Base-by-base conservation (phyloP, 2,888 invertebrate species). In the Capitulum mitella region DNA sequence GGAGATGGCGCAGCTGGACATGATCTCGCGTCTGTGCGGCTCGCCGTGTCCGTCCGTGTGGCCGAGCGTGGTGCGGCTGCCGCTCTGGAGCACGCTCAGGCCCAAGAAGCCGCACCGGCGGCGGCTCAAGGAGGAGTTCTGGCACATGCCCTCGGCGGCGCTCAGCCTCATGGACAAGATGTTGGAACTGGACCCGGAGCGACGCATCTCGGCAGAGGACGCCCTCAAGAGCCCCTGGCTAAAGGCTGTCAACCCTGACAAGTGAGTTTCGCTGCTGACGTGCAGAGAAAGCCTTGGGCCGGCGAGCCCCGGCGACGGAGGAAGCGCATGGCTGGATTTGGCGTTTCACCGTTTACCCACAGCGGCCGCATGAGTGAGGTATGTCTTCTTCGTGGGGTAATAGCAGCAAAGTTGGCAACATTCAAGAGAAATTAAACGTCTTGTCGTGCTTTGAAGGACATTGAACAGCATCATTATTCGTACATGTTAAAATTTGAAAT, bases 21-120 rank as follows among this genome's bases (percentile, higher is more conserved):
- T 93, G 86, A 99, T 99, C 84, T 95, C 97, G 0, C 89, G 93
- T 80, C 90, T 95, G 37, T 99, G 99, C 88, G 99, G 98, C 32
- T 95, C 97, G 0, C 98, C 98, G 0, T 92, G 93, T 61, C 97
- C 98, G 0, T 95, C 95, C 74, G 95, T 95, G 61, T 99, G 98
- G 98, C 98, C 98, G 16, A 90, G 93, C 85, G 97, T 99, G 77
- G 94, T 96, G 81, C 92, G 93, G 85, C 88, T 99, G 83, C 98
- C 98, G 0, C 89, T 94, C 6, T 99, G 95, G 90, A 92, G 93
- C 85, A 92, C 94, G 46, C 89, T 98, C 77, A 93, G 95, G 83
- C 94, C 95, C 58, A 97, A 96, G 88, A 93, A 94, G 84, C 90
- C 92, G 82, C 93, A 97, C 88, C 90, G 94, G 83, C 89, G 99